These are phyloP conservation scores for Spodoptera litura DNA, from an alignment of 1,140 invertebrate genomes.

Conservation along the genomic window DNA sequence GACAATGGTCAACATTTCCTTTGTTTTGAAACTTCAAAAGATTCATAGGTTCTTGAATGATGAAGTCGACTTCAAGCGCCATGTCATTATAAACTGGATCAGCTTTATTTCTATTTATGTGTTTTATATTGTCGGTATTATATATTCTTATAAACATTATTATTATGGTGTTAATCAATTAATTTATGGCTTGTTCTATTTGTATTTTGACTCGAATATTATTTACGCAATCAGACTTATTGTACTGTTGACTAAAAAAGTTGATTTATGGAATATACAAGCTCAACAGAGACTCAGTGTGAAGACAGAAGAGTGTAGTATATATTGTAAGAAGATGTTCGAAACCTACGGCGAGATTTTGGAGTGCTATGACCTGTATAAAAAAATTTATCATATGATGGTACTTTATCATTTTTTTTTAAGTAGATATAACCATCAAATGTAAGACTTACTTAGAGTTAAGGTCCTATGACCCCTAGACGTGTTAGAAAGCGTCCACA, in stretches of 20 bases:
- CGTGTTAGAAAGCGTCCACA: too few species aligned
- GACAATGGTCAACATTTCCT: neutral
- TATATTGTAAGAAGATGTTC: neutral
- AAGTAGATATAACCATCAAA: too few species aligned
- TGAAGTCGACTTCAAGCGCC: neutral
- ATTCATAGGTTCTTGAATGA: conserved; percentile 1
- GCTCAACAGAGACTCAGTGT: too few species aligned
- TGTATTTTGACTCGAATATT: neutral
- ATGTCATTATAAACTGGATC: neutral
- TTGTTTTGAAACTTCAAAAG: neutral
- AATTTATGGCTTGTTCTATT: neutral
- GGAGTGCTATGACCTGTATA: neutral
- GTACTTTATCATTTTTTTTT: neutral
- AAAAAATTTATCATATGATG: neutral
- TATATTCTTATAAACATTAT: too few species aligned
- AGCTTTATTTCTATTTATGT: neutral
- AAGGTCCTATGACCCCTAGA: too few species aligned
- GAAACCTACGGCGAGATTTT: neutral
- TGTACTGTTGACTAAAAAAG: neutral
- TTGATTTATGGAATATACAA: neutral
- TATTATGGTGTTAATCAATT: neutral
- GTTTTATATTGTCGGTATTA: too few species aligned
- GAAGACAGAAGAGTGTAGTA: neutral
- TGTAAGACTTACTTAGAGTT: too few species aligned
- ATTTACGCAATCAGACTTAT: neutral